These are phyloP conservation scores for Pyralis farinalis DNA, from an alignment of 2,888 invertebrate species.

Conservation along the genomic window DNA sequence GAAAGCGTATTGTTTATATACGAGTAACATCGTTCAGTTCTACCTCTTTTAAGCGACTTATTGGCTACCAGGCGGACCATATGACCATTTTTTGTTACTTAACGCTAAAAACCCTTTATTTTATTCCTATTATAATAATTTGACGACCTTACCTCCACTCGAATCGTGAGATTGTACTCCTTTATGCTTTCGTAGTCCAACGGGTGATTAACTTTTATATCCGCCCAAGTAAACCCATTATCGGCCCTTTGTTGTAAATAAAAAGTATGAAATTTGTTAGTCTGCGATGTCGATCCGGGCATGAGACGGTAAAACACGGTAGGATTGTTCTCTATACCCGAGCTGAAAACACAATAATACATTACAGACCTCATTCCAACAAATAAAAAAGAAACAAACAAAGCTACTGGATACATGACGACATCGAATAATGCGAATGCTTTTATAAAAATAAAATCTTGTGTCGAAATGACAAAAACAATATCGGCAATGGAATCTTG, in stretches of 20 bases:
- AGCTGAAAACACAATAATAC: constrained; percentile 82
- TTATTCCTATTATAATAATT: neutral
- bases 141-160: constrained; percentile 91
- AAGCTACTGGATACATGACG: constrained; percentile 48
- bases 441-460: constrained; percentile 12
- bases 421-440: constrained; percentile 33
- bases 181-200: constrained; percentile 97
- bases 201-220: constrained; percentile 97
- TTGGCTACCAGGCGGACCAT: no score
- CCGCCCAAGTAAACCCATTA: constrained; percentile 96
- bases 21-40: no score
- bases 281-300: constrained; percentile 97
- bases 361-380: constrained; percentile 31
- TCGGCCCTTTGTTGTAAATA: constrained; percentile 96
- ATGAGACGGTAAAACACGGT: constrained; percentile 97
- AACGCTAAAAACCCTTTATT: no score
- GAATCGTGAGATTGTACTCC: constrained; percentile 96
- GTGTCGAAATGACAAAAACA: neutral
- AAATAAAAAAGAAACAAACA: constrained; percentile 19
- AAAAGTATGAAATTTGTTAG: constrained; percentile 97
- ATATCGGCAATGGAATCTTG: constrained; percentile 1
- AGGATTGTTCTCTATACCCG: constrained; percentile 97
- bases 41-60: no score
- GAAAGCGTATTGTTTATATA: no score
- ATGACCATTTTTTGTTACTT: no score